A percentile compares a stretch with the other conserved stretches of the same genome.
Conservation (phyloP, 2,797 vertebrate species). For the Myripristis murdjan region DNA sequence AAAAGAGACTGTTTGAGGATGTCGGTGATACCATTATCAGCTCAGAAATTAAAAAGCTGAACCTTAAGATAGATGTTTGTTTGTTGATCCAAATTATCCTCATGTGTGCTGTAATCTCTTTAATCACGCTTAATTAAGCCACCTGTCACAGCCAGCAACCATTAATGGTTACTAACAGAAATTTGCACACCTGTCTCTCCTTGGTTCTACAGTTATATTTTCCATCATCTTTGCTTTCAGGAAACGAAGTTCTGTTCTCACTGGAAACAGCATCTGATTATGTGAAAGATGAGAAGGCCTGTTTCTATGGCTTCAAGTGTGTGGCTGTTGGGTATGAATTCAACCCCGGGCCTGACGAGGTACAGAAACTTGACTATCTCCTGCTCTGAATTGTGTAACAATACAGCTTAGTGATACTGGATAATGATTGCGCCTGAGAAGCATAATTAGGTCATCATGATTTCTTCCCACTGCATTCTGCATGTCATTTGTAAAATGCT, state of each 20-base stretch:
- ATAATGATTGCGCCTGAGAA: conserved; percentile 5
- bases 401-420: not conserved
- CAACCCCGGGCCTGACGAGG: conserved; percentile 96
- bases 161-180: conserved; percentile 17
- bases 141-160: conserved; percentile 7
- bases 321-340: conserved; percentile 98
- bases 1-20: not conserved
- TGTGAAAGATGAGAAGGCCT: conserved; percentile 98
- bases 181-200: conserved; percentile 6
- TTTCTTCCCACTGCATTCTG: not conserved
- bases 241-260: conserved; percentile 97
- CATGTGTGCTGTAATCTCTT: conserved; percentile 26
- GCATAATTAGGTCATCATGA: not conserved
- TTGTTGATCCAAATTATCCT: conserved; percentile 26
- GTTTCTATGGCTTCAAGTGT: conserved; percentile 98
- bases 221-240: conserved; percentile 77
- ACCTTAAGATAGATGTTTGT: conserved; percentile 6
- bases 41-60: not conserved
- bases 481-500: not conserved
- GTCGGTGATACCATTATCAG: not conserved
- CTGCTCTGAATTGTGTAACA: not conserved
- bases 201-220: conserved; percentile 24
- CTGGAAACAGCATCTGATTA: conserved; percentile 99
- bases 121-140: conserved; percentile 21
- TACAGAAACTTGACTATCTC: conserved; percentile 59